Evolutionary conservation across 37 sponge, comb jelly and placozoan genomes (phyloP).

Genomic region (Diacarnus erythraeanus): DNA sequence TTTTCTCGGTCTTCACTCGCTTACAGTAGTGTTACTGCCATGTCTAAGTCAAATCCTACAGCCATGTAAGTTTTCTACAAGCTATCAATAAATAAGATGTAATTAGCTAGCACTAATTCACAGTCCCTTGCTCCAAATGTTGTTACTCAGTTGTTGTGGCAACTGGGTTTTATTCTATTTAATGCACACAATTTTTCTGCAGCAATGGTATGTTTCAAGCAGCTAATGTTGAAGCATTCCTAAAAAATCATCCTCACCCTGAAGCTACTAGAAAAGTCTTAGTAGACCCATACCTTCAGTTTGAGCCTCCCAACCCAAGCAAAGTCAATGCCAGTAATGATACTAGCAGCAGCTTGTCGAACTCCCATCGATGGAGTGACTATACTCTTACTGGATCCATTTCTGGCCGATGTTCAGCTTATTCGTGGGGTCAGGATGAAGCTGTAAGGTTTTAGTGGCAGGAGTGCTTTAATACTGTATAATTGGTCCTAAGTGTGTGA

Average conservation of each 20-base stretch:
- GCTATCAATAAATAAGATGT: not conserved
- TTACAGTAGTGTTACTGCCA: not conserved
- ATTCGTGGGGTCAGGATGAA: slow-evolving; percentile 66
- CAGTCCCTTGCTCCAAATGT: not conserved
- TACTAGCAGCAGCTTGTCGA: not conserved
- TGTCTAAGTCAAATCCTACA: slow-evolving; percentile 28
- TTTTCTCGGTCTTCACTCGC: not conserved
- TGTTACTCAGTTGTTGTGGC: slow-evolving; percentile 16
- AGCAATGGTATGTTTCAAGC: slow-evolving; percentile 3
- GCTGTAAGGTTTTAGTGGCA: slow-evolving; percentile 35
- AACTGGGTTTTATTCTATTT: slow-evolving; percentile 14
- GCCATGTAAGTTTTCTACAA: slow-evolving; percentile 17
- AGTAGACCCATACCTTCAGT: not conserved
- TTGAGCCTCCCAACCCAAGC: not conserved
- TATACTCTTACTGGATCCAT: slow-evolving; percentile 30
- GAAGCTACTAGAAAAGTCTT: not conserved
- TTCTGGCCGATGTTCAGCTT: slow-evolving; percentile 50
- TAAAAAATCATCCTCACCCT: not conserved
- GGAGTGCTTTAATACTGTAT: too few relatives aligned
- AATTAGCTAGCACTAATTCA: not conserved
- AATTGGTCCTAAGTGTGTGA: not conserved
- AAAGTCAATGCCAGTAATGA: not conserved
- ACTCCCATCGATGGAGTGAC: slow-evolving; percentile 42
- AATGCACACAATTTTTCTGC: slow-evolving; percentile 5
- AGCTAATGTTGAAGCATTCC: not conserved